Evolutionary conservation across 1,140 invertebrate species (phyloP).

Genomic region (Zaprionus davidi): DNA sequence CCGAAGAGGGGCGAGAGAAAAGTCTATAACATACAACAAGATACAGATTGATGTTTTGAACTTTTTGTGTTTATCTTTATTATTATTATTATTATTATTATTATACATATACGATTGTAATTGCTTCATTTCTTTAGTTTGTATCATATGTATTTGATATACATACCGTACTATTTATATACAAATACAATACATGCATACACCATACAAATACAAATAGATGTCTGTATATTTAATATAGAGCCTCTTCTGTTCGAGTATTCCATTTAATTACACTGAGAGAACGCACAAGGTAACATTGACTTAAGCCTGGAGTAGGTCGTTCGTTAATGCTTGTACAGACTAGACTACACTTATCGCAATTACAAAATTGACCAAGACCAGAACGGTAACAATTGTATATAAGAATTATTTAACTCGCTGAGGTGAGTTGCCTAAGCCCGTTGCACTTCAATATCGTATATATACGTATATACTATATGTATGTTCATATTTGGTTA

Average conservation of each 20-base stretch:
- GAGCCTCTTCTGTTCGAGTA: not conserved
- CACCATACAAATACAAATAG: conserved; percentile 50
- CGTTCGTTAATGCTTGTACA: not conserved
- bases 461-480: not conserved
- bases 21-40: conserved; percentile 27
- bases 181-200: conserved; percentile 51
- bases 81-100: conserved; percentile 57
- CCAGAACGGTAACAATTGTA: conserved; percentile 27
- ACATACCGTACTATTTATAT: conserved; percentile 61
- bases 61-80: conserved; percentile 65
- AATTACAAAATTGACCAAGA: conserved; percentile 71
- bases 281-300: conserved; percentile 65
- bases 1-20: conserved; percentile 37
- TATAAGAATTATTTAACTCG: not conserved
- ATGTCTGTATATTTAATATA: conserved; percentile 37
- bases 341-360: conserved; percentile 41
- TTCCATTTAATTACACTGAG: conserved; percentile 54
- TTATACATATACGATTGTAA: conserved; percentile 75
- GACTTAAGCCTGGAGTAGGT: conserved; percentile 48
- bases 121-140: conserved; percentile 80
- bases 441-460: not conserved
- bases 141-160: conserved; percentile 71
- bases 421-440: not conserved
- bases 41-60: conserved; percentile 62
- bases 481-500: conserved; percentile 1